Evolutionary conservation across 2,888 invertebrate species (phyloP), one percentile per base, ranked within the genome.

Genomic region (Stegana nigrithorax): DNA sequence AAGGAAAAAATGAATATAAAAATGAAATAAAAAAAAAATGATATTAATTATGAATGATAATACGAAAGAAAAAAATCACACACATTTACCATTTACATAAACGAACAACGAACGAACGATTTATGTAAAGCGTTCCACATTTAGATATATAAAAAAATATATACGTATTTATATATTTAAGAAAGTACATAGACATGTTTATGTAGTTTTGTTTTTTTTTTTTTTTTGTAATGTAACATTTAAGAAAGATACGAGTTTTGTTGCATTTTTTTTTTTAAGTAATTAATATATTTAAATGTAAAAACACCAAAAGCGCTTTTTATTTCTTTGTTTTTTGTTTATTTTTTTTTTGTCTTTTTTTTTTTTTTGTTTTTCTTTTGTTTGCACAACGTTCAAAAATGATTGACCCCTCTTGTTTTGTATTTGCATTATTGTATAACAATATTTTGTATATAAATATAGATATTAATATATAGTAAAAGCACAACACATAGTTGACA

Each of bases 51-150:
- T 68, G 53, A 60, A 14, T 21, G 7, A 26, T 53, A 57, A 60
- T 59, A 53, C 14, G 10, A 50, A 64, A 47, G 70, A 70, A 72
- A 67, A 68, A 72, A 69, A 71, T 77, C 72, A 73, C 73, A 76
- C 71, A 81, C 78, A 79, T 76, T 74, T 76, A 75, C 68, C 75
- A 75, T 75, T 74, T 73, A 79, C 72, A 76, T 78, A 80, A 80
- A 80, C 75, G 74, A 81, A 77, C 73, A 78, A 75, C 73, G 75
- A 60, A 60, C 75, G 75, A 75, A 75, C 75, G 75, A 77, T 80
- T 78, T 80, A 80, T 80, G 80, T 78, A 78, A 81, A 81, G 77
- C 82, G 77, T 81, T 81, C 77, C 78, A 80, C 79, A 79, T 79
- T 79, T 79, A 79, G 80, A 81, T 79, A 36, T 55, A 21, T 36